Evolutionary conservation across 2,797 vertebrate species (phyloP).

Genomic region (Podargus strigoides): DNA sequence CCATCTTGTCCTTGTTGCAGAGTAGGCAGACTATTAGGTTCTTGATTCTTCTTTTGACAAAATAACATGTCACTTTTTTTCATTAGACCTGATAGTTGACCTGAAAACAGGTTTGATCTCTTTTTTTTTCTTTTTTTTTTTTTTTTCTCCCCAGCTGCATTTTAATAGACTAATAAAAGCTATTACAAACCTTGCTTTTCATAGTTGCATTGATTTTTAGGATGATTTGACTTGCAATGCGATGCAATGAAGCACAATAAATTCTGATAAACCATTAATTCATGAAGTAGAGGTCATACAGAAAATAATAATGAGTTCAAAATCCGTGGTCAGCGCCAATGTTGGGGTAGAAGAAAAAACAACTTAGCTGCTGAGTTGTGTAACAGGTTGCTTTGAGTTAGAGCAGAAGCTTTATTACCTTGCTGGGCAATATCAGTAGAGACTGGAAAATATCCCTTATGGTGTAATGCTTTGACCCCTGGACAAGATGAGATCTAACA

Average conservation of each 20-base stretch:
- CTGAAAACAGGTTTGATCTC: not conserved
- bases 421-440: not conserved
- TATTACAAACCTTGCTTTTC: not conserved
- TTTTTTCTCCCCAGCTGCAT: fast-evolving
- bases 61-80: fast-evolving
- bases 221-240: not conserved
- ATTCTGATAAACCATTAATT: not conserved
- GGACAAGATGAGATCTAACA: not conserved
- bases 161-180: not conserved
- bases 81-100: not conserved
- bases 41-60: not conserved
- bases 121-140: fast-evolving
- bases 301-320: not conserved
- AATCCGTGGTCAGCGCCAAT: not conserved
- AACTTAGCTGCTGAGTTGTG: not conserved
- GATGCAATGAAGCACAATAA: not conserved
- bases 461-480: not conserved
- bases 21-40: not conserved
- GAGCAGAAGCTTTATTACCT: not conserved
- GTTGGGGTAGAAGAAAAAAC: not conserved
- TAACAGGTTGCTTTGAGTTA: not conserved
- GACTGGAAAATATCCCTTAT: not conserved
- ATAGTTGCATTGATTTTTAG: not conserved
- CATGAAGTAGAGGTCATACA: not conserved
- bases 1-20: not conserved